Conservation (phyloP, 2,113 vertebrate genomes). For the Eretmochelys imbricata region DNA sequence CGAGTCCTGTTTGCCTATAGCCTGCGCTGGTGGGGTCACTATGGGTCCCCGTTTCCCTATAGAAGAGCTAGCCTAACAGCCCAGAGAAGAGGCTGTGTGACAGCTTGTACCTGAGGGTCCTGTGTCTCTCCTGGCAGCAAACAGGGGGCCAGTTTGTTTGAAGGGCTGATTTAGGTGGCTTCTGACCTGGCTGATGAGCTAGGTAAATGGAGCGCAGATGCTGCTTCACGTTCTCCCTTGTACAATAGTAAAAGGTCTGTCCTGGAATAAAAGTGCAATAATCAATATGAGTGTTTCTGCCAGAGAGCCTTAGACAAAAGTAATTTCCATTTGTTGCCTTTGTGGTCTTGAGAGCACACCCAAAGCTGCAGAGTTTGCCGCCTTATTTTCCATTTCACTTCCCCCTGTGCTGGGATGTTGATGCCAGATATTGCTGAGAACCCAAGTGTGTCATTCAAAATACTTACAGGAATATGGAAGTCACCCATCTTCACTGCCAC, state of each 20-base stretch:
- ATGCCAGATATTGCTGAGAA: neutral
- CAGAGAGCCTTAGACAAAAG: neutral
- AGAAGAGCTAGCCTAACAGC: neutral
- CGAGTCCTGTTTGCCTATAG: neutral
- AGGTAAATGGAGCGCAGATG: neutral
- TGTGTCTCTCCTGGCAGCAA: neutral
- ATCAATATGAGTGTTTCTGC: neutral
- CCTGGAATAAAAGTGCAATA: neutral
- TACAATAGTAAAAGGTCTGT: neutral
- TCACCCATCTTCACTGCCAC: neutral
- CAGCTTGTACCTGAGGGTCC: neutral
- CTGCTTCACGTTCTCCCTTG: neutral
- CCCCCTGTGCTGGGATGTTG: neutral
- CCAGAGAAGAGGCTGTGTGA: neutral
- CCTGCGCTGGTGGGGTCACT: neutral
- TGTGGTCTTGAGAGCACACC: neutral
- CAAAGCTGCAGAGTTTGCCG: neutral
- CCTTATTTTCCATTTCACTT: neutral
- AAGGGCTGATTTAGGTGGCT: rapidly evolving
- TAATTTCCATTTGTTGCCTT: neutral
- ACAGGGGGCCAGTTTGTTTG: neutral
- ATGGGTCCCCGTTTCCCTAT: neutral
- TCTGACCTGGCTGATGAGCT: neutral
- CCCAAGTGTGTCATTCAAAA: neutral
- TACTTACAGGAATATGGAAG: neutral